Base-by-base conservation (phyloP, 2,797 vertebrate genomes). In the Hypotaenidia okinawae region DNA sequence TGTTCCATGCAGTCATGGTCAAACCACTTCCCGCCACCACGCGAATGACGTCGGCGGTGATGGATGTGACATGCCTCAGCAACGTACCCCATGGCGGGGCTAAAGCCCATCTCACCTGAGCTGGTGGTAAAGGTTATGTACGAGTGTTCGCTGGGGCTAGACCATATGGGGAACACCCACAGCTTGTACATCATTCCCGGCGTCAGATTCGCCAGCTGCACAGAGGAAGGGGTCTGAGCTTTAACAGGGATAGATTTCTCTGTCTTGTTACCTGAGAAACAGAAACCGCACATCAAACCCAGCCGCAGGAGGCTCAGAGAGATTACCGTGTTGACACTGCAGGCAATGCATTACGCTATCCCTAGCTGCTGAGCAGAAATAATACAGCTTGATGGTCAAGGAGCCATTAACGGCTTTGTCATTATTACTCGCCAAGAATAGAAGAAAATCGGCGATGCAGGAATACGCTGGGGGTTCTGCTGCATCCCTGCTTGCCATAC, bases 51-150 rank as follows among this genome's bases (percentile, higher is more conserved):
- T 4, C 18, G 85, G 85, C 9, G 81, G 80, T 57, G 62, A 96
- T 70, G 96, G 72, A 57, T 80, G 95, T 25, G 91, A 83, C 90
- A 93, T 84, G 94, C 87, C 73, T 87, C 86, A 55, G 84, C 78
- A 80, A 94, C 92, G 93, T 91, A 62, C 47, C 86, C 96, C 96
- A 77, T 64, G 66, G 76, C 54, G 47, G 77, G 93, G 96, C 97
- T 93, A 88, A 32, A 39, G 95, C 97, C 97, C 97, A 69, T 98
- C 99, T 99, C 99, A 99, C 99, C 99, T 99, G 99, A 95, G 97
- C 98, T 99, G 97, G 99, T 99, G 97, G 99, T 98, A 98, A 99
- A 99, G 98, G 98, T 98, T 98, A 99, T 95, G 96, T 96, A 91
- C 85, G 98, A 96, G 98, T 99, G 99, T 98, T 98, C 99, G 98